These are phyloP conservation scores for Drosophila tristis DNA, from an alignment of 1,140 invertebrate genomes.

Conservation along the genomic window DNA sequence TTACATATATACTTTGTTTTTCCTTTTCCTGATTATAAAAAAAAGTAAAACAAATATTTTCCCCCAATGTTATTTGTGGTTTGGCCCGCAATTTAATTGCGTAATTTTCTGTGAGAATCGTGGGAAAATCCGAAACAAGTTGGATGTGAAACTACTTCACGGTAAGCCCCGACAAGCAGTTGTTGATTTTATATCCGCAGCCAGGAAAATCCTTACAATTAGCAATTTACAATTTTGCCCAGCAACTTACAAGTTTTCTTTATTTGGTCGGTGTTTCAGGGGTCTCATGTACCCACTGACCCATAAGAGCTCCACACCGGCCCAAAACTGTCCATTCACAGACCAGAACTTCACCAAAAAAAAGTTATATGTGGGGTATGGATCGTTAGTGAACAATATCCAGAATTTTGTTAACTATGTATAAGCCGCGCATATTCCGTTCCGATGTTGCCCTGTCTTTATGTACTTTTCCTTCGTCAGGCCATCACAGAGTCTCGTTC, in stretches of 20 bases:
- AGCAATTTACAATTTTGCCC: conserved; percentile 38
- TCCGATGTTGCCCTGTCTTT: no score
- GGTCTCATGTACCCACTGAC: conserved; percentile 30
- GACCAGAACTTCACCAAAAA: conserved; percentile 4
- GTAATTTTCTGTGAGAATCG: conserved; percentile 12
- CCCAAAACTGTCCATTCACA: neutral
- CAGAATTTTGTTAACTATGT: no score
- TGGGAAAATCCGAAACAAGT: neutral
- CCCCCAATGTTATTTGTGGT: conserved; percentile 56
- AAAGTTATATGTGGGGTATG: no score
- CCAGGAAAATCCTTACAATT: conserved; percentile 30
- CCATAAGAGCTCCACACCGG: conserved; percentile 5
- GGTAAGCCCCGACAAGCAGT: conserved; percentile 14
- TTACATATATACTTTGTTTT: neutral
- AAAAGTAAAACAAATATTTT: conserved; percentile 64
- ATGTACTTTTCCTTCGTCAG: conserved; percentile 10
- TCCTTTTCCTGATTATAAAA: neutral
- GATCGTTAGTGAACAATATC: no score
- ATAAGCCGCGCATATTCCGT: no score
- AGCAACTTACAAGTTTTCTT: conserved; percentile 21
- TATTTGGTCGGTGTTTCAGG: conserved; percentile 4
- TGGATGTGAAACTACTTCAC: neutral
- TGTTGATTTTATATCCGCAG: conserved; percentile 24
- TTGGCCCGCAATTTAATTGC: conserved; percentile 38
- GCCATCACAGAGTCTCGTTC: conserved; percentile 12